Percentiles rank a stretch among this genome's conserved stretches.
Evolutionary conservation across 2,113 vertebrate species (phyloP).

Genomic region (Oncorhynchus gorbuscha): DNA sequence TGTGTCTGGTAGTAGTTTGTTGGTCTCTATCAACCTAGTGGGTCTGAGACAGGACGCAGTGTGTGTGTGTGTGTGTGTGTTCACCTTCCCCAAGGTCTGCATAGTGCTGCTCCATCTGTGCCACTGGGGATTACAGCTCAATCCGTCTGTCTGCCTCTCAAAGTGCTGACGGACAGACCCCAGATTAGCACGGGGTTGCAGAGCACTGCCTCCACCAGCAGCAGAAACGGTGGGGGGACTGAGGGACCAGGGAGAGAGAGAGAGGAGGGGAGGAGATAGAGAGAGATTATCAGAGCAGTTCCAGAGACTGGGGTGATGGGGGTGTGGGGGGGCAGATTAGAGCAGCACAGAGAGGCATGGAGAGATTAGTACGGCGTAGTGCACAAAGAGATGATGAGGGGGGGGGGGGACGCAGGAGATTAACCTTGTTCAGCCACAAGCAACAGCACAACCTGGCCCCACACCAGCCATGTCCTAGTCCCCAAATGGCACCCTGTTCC

Average conservation of each 20-base stretch:
- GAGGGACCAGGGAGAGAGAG: constrained; percentile 2
- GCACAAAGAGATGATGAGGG: constrained; percentile 8
- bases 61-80: constrained; percentile 7
- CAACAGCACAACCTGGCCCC: constrained; percentile 35
- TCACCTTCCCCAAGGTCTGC: constrained; percentile 51
- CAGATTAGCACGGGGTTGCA: constrained; percentile 12
- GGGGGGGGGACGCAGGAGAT: constrained; percentile 13
- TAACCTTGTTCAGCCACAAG: constrained; percentile 46
- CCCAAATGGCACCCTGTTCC: no score
- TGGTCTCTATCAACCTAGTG: not conserved
- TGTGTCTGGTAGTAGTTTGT: not conserved
- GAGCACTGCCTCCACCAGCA: not conserved
- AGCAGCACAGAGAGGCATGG: constrained; percentile 16
- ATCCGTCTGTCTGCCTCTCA: constrained; percentile 11
- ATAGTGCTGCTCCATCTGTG: constrained; percentile 36
- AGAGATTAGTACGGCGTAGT: constrained; percentile 7
- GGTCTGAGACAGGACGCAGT: not conserved
- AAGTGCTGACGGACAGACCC: constrained; percentile 52
- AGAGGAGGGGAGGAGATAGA: not conserved
- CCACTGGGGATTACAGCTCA: constrained; percentile 39
- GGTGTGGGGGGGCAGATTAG: constrained; percentile 14
- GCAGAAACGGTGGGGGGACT: not conserved
- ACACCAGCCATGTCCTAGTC: not conserved
- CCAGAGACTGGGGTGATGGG: not conserved
- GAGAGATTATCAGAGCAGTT: constrained; percentile 1